These are phyloP conservation scores for Archaeoteleia sp. DNA, from an alignment of 2,888 invertebrate genomes.

Conservation along the genomic window DNA sequence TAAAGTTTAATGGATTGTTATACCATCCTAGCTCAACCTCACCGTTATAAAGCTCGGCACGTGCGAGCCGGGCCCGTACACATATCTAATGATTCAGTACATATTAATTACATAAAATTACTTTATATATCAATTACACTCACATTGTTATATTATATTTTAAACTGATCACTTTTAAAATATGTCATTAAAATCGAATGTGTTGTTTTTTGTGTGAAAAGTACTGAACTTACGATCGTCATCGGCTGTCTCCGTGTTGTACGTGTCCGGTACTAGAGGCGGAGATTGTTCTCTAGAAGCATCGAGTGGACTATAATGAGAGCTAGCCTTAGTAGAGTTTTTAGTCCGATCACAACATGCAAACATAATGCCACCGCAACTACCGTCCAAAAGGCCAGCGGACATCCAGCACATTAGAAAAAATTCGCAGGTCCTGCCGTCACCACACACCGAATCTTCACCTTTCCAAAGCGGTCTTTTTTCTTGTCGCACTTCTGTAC, in stretches of 20 bases:
- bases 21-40: no score
- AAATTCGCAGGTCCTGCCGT: constrained; percentile 91
- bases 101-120: no score
- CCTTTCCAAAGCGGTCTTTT: constrained; percentile 73
- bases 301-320: constrained; percentile 71
- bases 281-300: constrained; percentile 69
- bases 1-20: no score
- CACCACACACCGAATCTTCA: constrained; percentile 79
- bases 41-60: no score
- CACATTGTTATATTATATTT: no score
- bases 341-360: constrained; percentile 88
- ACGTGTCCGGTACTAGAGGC: constrained; percentile 75
- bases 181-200: no score
- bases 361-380: constrained; percentile 87
- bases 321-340: constrained; percentile 70
- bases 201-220: constrained; percentile 43
- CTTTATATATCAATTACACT: no score
- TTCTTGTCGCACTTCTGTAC: constrained; percentile 72
- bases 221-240: constrained; percentile 77
- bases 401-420: constrained; percentile 94
- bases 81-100: no score
- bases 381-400: constrained; percentile 89
- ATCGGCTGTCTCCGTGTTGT: constrained; percentile 76
- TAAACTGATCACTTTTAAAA: constrained; percentile 9
- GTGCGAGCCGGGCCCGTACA: no score